Conservation (phyloP, 2,797 vertebrate species). For the Danionella dracula region DNA sequence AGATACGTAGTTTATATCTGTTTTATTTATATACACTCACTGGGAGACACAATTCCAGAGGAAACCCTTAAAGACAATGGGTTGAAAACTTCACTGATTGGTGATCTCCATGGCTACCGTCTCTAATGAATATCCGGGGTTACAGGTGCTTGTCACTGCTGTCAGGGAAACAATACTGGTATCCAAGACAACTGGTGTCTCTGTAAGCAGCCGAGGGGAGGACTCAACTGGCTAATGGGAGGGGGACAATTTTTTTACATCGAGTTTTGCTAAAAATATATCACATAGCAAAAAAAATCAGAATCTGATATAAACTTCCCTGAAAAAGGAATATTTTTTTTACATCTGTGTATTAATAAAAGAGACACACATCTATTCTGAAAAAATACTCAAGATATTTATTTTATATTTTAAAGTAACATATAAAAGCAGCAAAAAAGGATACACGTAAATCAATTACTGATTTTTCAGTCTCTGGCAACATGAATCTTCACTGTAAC, state of each 20-base stretch:
- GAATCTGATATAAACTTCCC: too few relatives aligned
- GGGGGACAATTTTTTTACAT: neutral
- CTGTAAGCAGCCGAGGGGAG: conserved; percentile 50
- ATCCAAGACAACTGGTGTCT: conserved; percentile 54
- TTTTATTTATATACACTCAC: conserved; percentile 2
- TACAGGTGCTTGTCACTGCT: conserved; percentile 60
- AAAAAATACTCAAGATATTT: too few relatives aligned
- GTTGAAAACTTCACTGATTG: conserved; percentile 54
- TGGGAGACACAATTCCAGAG: neutral
- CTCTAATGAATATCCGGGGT: conserved; percentile 70
- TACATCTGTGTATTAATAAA: too few relatives aligned
- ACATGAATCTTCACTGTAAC: too few relatives aligned
- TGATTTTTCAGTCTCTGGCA: too few relatives aligned
- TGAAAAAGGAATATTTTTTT: too few relatives aligned
- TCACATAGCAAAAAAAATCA: too few relatives aligned
- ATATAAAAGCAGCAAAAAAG: too few relatives aligned
- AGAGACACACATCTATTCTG: too few relatives aligned
- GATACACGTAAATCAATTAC: too few relatives aligned
- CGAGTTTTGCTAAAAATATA: too few relatives aligned
- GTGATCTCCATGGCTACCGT: conserved; percentile 66
- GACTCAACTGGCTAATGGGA: conserved; percentile 41
- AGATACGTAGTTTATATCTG: neutral
- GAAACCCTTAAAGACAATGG: conserved; percentile 38
- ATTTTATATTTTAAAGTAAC: too few relatives aligned
- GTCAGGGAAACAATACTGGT: conserved; percentile 57